Base-by-base conservation (phyloP, 2,113 vertebrate genomes). In the Ophthalmolycus amberensis region DNA sequence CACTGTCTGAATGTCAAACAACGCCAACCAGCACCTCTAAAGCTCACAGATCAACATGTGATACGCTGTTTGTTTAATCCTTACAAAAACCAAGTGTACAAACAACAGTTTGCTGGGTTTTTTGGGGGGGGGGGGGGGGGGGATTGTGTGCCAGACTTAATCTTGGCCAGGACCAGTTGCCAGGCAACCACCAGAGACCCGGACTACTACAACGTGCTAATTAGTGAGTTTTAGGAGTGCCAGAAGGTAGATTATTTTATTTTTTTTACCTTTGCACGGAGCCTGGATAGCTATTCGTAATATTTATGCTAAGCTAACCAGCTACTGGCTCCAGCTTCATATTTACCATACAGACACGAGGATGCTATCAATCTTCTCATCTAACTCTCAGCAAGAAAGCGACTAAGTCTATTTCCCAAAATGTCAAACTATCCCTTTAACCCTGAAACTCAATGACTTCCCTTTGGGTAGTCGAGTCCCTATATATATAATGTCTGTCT, bases 141-240 rank as follows among this genome's bases (percentile, higher is more conserved):
- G 8, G 15, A 46, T 44, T 37, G 27, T 27, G 27, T 76, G 64
- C 50, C 84, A 86, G 29, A 75, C 38, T 66, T 15, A 62, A 71
- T 77, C 40, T 27, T 59, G 58, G 50, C 37, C 0, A 3, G 63
- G 50, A 75, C 66, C 77, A 73, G 80, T 79, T 86, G 71, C 80
- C 85, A 77, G 71, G 79, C 75, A 86, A 82, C 84, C 48, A 75
- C 18, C 46, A 63, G 15, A 73, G 79, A 66, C 46, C 70, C 71
- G 60, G 71, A 66, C 56, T 56, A 54, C 20, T 54, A 46, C 20
- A 44, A 60, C 7, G n/a, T 62, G 69, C 65, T 74, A 65, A 76
- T 85, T 56, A 71, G 42, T 80, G 59, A 63, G 37, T 34, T 82
- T 52, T 25, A 58, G 46, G 64, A 27, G 10, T 38, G 62, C 38